phyloP scores from a whole-genome alignment of 2,113 vertebrate genomes.

The Oncorhynchus kisutch region DNA sequence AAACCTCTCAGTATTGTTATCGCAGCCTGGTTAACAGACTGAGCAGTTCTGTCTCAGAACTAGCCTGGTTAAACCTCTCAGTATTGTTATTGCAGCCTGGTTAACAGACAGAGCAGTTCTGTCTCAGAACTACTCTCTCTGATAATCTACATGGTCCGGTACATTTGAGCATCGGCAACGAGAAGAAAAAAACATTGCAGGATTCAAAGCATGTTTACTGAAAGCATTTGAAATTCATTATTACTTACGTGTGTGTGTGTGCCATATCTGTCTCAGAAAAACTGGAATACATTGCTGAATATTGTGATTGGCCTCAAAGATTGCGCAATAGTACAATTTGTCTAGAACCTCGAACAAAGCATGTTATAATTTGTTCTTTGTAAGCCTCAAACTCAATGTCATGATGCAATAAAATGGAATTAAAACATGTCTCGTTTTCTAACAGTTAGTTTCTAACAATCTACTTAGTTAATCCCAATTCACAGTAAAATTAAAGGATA shows the following conservation, averaged over 20 bases:
- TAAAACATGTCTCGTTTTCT: too few species aligned
- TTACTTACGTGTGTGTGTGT: constrained; percentile 44
- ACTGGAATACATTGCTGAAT: constrained; percentile 9
- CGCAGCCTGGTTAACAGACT: too few species aligned
- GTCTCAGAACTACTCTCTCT: background rate
- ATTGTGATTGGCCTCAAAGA: constrained; percentile 1
- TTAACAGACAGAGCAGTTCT: too few species aligned
- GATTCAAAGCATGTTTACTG: constrained; percentile 27
- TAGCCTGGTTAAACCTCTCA: too few species aligned
- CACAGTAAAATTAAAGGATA: constrained; percentile 29
- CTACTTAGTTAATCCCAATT: background rate
- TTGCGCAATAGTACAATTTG: constrained; percentile 27
- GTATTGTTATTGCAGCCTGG: too few species aligned
- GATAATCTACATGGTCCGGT: background rate
- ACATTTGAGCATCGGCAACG: background rate
- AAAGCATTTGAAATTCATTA: background rate
- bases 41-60: too few species aligned
- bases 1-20: too few species aligned
- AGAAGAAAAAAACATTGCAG: constrained; percentile 15
- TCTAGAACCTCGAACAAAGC: background rate
- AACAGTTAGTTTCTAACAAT: too few species aligned
- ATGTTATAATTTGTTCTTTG: constrained; percentile 27
- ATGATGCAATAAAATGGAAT: background rate
- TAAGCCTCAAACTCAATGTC: background rate
- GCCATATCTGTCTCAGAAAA: constrained; percentile 30